Evolutionary conservation across 1,140 invertebrate species (phyloP).

Genomic region (Eumeta japonica): DNA sequence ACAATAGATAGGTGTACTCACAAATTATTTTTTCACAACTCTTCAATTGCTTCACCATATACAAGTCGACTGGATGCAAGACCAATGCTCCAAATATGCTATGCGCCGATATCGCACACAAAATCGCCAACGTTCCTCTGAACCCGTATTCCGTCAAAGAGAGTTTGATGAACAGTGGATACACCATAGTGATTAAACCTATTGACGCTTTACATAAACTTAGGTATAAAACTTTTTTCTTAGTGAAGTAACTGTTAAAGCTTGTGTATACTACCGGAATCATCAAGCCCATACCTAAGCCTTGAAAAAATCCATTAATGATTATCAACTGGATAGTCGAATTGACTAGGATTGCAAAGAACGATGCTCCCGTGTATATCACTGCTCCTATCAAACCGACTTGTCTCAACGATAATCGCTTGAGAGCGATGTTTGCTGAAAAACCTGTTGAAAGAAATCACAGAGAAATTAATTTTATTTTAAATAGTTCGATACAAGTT

Average conservation of each 20-base stretch:
- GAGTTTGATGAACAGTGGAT: slow-evolving; percentile 59
- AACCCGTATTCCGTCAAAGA: slow-evolving; percentile 61
- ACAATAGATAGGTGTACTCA: slow-evolving; percentile 23
- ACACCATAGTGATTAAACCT: slow-evolving; percentile 59
- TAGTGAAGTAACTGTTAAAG: slow-evolving; percentile 48
- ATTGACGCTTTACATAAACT: slow-evolving; percentile 63
- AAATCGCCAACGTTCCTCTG: slow-evolving; percentile 62
- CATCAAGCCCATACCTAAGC: slow-evolving; percentile 46
- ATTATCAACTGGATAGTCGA: slow-evolving; percentile 58
- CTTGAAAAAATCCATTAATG: slow-evolving; percentile 49
- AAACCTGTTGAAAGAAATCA: slow-evolving; percentile 33
- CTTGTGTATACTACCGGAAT: slow-evolving; percentile 48
- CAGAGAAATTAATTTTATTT: too few relatives aligned
- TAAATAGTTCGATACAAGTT: too few relatives aligned
- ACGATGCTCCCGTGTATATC: slow-evolving; percentile 57
- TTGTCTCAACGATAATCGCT: slow-evolving; percentile 55
- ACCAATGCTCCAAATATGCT: slow-evolving; percentile 63
- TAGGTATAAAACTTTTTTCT: slow-evolving; percentile 59
- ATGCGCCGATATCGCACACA: slow-evolving; percentile 62
- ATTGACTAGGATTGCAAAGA: slow-evolving; percentile 56
- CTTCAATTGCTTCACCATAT: slow-evolving; percentile 56
- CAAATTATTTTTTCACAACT: slow-evolving; percentile 42
- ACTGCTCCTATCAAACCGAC: slow-evolving; percentile 60
- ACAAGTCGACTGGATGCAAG: slow-evolving; percentile 71
- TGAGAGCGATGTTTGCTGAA: slow-evolving; percentile 53